Evolutionary conservation across 2,113 vertebrate species (phyloP).

Genomic region (Corydoras maculifer): DNA sequence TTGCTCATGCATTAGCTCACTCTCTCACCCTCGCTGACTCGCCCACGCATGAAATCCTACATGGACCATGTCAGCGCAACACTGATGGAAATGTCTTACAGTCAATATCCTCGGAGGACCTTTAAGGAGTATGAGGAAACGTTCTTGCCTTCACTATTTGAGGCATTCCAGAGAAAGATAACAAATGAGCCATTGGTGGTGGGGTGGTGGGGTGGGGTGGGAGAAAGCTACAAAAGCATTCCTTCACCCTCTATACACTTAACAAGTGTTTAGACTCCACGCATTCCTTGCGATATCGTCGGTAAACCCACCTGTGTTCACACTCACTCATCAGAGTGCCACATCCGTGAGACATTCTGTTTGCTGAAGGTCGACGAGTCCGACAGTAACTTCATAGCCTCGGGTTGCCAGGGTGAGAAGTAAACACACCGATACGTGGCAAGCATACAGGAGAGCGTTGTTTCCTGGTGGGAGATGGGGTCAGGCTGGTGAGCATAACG

Average conservation of each 20-base stretch:
- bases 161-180: conserved; percentile 7
- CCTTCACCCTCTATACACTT: neutral
- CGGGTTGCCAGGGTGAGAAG: neutral
- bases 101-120: conserved; percentile 1
- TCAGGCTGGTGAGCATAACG: too few relatives aligned
- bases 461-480: neutral
- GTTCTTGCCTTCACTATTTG: neutral
- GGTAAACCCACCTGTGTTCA: neutral
- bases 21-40: neutral
- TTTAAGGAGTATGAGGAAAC: conserved; percentile 15
- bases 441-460: conserved; percentile 10
- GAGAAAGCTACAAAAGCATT: neutral
- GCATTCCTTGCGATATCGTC: conserved; percentile 20
- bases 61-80: neutral
- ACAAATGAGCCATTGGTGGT: neutral
- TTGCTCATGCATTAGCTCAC: neutral
- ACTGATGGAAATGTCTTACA: neutral
- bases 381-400: neutral
- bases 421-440: conserved; percentile 23
- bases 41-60: neutral
- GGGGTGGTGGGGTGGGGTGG: too few relatives aligned
- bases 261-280: conserved; percentile 39
- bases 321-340: conserved; percentile 2
- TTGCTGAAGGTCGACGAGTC: neutral
- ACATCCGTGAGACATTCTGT: neutral